Percentiles rank a stretch among this genome's conserved stretches.
phyloP scores from a whole-genome alignment of 2,113 vertebrate species.

The Axis porcinus region DNA sequence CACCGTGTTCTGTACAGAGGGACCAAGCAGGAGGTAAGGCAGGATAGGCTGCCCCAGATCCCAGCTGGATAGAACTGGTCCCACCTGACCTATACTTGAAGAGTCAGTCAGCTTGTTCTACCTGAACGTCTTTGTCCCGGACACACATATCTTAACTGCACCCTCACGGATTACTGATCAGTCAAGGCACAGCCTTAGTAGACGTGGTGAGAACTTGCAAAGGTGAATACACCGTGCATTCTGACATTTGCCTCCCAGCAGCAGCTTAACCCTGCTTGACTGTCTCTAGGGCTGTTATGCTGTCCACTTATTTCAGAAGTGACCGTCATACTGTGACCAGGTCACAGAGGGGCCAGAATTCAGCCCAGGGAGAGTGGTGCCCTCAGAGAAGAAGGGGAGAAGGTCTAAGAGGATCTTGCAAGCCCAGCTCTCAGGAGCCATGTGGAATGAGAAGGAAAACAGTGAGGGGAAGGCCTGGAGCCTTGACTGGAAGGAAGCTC shows the following conservation, averaged over 20 bases:
- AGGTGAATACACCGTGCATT: neutral
- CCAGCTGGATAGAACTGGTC: neutral
- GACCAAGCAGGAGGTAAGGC: neutral
- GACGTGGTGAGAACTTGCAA: neutral
- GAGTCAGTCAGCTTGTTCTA: neutral
- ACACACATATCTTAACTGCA: neutral
- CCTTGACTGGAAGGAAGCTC: neutral
- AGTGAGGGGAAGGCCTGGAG: neutral
- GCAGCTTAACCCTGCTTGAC: neutral
- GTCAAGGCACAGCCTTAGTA: neutral
- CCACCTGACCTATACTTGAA: neutral
- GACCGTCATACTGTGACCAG: neutral
- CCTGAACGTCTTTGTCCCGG: slow-evolving; percentile 5
- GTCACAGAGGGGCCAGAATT: neutral
- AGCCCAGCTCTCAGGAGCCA: neutral
- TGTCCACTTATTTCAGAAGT: neutral
- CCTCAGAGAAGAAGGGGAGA: neutral
- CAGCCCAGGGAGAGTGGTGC: neutral
- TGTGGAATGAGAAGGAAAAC: neutral
- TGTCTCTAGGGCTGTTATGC: neutral
- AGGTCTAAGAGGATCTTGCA: neutral
- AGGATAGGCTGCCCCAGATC: neutral
- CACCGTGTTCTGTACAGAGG: neutral
- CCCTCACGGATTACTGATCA: neutral
- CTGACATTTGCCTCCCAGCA: neutral